Percentiles rank a stretch among this genome's conserved stretches.
phyloP scores from a whole-genome alignment of 2,888 invertebrate genomes.

The Hololepta plana region DNA sequence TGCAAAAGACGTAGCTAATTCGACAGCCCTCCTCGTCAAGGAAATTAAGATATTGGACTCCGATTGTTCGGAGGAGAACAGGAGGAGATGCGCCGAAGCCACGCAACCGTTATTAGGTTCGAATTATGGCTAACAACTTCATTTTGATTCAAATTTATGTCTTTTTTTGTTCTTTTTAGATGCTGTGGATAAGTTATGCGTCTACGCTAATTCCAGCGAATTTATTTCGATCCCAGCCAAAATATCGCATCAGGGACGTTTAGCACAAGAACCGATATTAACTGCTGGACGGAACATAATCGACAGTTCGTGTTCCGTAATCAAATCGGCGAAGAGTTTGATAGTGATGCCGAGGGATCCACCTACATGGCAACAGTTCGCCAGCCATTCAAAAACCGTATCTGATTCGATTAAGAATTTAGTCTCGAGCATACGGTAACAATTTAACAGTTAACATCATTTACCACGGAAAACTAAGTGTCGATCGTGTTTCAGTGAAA shows the following conservation, averaged over 20 bases:
- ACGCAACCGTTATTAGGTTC: constrained; percentile 53
- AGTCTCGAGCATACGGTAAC: constrained; percentile 71
- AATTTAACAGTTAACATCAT: constrained; percentile 4
- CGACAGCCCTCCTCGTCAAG: constrained; percentile 84
- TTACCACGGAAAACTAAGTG: no score
- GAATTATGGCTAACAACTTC: not conserved
- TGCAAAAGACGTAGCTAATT: constrained; percentile 93
- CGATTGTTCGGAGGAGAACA: constrained; percentile 62
- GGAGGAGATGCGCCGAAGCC: constrained; percentile 53
- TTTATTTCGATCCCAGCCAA: constrained; percentile 85
- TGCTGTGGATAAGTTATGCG: constrained; percentile 80
- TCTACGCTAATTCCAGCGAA: constrained; percentile 86
- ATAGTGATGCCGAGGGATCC: constrained; percentile 83
- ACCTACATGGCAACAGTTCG: constrained; percentile 84
- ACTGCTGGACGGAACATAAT: constrained; percentile 61
- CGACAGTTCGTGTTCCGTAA: constrained; percentile 78
- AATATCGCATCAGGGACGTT: constrained; percentile 68
- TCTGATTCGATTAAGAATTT: constrained; percentile 92
- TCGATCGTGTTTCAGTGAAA: constrained; percentile 47
- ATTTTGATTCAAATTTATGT: constrained; percentile 1
- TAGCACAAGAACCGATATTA: constrained; percentile 75
- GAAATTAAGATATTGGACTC: constrained; percentile 83
- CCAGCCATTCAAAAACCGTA: constrained; percentile 85
- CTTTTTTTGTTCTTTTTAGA: constrained; percentile 25
- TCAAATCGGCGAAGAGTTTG: constrained; percentile 75